Base-by-base conservation (phyloP, 92 coral and sea anemone genomes). In the Bergia puertoricense region DNA sequence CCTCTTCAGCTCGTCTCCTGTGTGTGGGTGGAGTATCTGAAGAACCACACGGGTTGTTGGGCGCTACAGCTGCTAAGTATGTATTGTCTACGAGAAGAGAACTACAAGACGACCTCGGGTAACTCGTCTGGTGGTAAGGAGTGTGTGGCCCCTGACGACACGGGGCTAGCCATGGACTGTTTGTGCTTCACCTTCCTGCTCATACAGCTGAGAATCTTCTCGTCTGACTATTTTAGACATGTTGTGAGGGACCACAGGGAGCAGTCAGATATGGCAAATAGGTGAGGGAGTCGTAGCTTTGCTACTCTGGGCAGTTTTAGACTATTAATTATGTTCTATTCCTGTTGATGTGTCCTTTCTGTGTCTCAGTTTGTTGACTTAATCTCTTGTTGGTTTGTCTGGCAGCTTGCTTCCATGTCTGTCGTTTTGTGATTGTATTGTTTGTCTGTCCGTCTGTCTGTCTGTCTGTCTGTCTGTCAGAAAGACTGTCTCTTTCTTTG, bases 121-220 rank as follows among this genome's bases (percentile, higher is more conserved):
- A 82, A 86, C 42, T 65, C 79, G 7, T 83, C 45, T 5, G 92
- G 80, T 43, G 93, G 90, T 65, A 80, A 92, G 56, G 95, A 91
- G 81, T 96, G 99, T 68, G 96, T 96, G 41, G 96, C 98, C 48
- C 99, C 99, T 20, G 96, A 94, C 84, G 99, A 96, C 92, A 95
- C 99, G 8, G 99, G 99, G 38, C 96, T 96, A 9, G 96, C 99
- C 18, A 96, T 96, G 99, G 99, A 96, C 95, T 96, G 99, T 90
- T 94, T 98, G 42, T 96, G 99, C 84, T 91, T 96, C 88, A 93
- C 96, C 2, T 95, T 96, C 77, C 95, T 96, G 43, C 91, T 96
- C 69, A 81, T 95, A 65, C 99, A 96, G 75, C 91, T 93, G 86
- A 91, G 99, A 50, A 93, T 96, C 77, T 96, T 96, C 90, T 84